Base-by-base conservation (phyloP, 1,140 invertebrate species). In the Drosophila erecta region DNA sequence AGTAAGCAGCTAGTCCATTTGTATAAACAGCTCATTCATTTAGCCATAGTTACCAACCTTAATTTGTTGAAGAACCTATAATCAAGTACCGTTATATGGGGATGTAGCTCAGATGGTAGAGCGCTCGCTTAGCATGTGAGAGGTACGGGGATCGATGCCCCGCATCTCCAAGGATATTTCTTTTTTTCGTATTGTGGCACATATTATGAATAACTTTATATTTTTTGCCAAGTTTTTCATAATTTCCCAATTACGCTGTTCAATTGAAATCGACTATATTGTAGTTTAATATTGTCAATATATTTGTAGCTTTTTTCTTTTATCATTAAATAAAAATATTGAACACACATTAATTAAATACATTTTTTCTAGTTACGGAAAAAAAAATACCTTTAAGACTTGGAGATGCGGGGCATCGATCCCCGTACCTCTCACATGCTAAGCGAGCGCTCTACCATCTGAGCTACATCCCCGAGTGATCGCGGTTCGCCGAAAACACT, bases 381-480 rank as follows among this genome's bases (percentile, higher is more conserved):
- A 56, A 35, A 22, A 15, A 22, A 15, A n/a, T 1, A 35, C 10
- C 0, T 0, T 10, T 0, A 15, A 38, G 37, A 30, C 30, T 22
- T 92, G 90, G 91, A 92, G 95, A 94, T 94, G 95, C 95, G 94
- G 95, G 95, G 95, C 93, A 96, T 96, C 95, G 95, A 96, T 96
- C 95, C 95, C 94, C 94, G 95, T 96, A 96, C 95, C 95, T 96
- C 95, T 96, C 95, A 94, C 95, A 96, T 96, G 95, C 95, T 96
- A 96, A 96, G 95, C 95, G 95, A 96, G 95, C 95, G 95, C 95
- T 96, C 95, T 96, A 96, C 95, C 95, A 96, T 95, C 94, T 96
- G 95, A 96, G 95, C 95, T 96, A 96, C 94, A 95, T 93, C 95
- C 95, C 94, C 94, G 22, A 12, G 1, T 60, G 56, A 65, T 65